Percentiles rank a stretch among this genome's conserved stretches.
phyloP scores from a whole-genome alignment of 2,888 invertebrate species.

The Spilarctia lutea region DNA sequence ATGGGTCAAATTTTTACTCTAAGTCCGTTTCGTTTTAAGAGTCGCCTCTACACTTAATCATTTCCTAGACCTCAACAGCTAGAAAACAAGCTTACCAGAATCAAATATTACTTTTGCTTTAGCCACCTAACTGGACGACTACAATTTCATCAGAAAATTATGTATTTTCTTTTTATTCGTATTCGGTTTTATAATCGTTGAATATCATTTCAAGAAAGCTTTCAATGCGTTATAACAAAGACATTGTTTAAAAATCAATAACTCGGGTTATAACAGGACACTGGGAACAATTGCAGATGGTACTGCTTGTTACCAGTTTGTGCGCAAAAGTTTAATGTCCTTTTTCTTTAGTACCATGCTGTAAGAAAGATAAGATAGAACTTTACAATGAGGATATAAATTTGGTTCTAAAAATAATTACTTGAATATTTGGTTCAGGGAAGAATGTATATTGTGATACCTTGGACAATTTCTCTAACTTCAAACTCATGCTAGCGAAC shows the following conservation, averaged over 20 bases:
- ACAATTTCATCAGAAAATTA: neutral
- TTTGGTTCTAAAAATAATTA: neutral
- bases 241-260: neutral
- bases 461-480: neutral
- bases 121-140: neutral
- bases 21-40: too few species aligned
- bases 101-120: neutral
- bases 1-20: too few species aligned
- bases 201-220: neutral
- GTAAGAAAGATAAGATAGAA: neutral
- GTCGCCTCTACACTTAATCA: too few species aligned
- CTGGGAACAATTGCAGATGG: constrained; percentile 10
- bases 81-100: neutral
- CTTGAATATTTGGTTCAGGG: neutral
- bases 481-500: neutral
- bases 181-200: too few species aligned
- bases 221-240: neutral
- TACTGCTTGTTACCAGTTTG: neutral
- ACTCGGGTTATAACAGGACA: constrained; percentile 3
- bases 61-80: neutral
- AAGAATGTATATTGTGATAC: neutral
- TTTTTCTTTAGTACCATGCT: neutral
- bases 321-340: neutral
- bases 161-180: too few species aligned
- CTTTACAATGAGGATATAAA: neutral